These are phyloP conservation scores for Barnardius zonarius DNA, from an alignment of 2,113 vertebrate genomes.

Conservation along the genomic window DNA sequence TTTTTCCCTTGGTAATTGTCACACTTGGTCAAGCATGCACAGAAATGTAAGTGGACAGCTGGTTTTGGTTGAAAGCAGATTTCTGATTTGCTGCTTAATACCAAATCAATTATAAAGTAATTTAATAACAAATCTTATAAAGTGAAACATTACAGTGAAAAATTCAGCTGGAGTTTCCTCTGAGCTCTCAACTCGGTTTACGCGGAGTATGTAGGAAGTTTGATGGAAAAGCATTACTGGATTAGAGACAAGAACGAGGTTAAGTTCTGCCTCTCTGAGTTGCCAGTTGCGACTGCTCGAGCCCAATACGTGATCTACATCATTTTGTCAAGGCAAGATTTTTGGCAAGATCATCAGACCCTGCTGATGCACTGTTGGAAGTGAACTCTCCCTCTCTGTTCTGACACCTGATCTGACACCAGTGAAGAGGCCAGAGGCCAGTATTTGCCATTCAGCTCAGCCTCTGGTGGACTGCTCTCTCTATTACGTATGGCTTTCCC, in stretches of 20 bases:
- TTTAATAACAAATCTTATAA: slow-evolving; percentile 57
- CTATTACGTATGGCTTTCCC: background rate
- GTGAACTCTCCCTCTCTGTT: background rate
- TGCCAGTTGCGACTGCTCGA: background rate
- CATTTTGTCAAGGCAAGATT: background rate
- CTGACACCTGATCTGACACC: background rate
- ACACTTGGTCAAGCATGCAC: slow-evolving; percentile 39
- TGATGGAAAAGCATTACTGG: background rate
- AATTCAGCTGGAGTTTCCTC: slow-evolving; percentile 7
- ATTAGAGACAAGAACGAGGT: background rate
- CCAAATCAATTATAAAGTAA: slow-evolving; percentile 40
- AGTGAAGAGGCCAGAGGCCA: background rate
- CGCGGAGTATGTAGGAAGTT: background rate
- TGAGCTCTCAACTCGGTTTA: slow-evolving; percentile 30
- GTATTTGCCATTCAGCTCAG: slow-evolving; percentile 38
- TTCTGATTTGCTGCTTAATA: slow-evolving; percentile 67
- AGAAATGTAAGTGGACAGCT: slow-evolving; percentile 35
- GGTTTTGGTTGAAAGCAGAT: slow-evolving; percentile 48
- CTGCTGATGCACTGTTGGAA: background rate
- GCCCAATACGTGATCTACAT: background rate
- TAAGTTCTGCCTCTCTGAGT: background rate
- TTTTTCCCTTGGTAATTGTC: slow-evolving; percentile 52
- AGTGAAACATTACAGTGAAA: slow-evolving; percentile 29
- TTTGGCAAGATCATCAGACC: background rate
- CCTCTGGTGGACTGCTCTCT: slow-evolving; percentile 31